Evolutionary conservation across 2,797 vertebrate genomes (phyloP), one percentile per base, ranked within the genome.

Genomic region (Chloroceryle inda): DNA sequence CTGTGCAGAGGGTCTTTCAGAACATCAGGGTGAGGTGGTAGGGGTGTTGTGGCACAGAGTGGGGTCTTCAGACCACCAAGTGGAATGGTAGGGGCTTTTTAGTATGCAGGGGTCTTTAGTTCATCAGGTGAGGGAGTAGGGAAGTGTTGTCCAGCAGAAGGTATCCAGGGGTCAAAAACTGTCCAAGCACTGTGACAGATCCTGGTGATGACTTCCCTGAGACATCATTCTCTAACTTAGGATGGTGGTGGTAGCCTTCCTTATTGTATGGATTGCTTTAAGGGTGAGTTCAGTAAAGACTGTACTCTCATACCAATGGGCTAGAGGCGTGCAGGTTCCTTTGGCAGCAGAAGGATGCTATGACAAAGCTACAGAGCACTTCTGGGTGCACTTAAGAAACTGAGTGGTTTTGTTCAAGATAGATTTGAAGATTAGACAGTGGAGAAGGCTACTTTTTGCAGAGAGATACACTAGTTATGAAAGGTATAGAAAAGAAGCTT

Each of bases 301-400:
- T 47, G 9, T 26, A 6, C 19, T 78, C 23, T 44, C 7, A 11
- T 24, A 31, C 11, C 31, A 12, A 13, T 0, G 2, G 7, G 3
- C n/a, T 4, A 2, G 13, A 67, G 37, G 45, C 21, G 56, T 14
- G 40, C 4, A 12, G 1, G 7, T 56, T 88, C 33, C 50, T 80
- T 66, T 38, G 21, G 10, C 47, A 69, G 55, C 19, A 85, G 47
- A 88, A 69, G 31, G 31, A 47, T 55, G 44, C 16, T 50, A 8
- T 0, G 3, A 40, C 10, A 17, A 44, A 63, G 21, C 21, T 38
- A 49, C 6, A 37, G 72, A 75, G 49, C 6, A 10, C 1, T 53
- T 62, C 19, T 18, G 27, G 22, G 4, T 64, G 12, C 13, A 35
- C 27, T 76, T 79, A 4, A 58, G n/a, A 78, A 82, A 53, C 20